phyloP scores from a whole-genome alignment of 1,140 invertebrate species.

The Lethrus apterus region DNA sequence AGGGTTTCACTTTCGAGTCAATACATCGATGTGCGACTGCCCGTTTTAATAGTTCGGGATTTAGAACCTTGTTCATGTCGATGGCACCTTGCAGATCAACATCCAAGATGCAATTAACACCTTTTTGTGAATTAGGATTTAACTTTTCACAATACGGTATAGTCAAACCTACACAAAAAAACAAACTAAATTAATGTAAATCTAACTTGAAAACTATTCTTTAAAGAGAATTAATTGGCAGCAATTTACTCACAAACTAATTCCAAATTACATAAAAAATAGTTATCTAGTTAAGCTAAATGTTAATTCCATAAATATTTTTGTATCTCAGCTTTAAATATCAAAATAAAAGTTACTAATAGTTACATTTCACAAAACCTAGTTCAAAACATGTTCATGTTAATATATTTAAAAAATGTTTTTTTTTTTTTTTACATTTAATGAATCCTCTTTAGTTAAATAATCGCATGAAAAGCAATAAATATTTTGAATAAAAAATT shows the following conservation, averaged over 20 bases:
- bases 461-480: constrained; percentile 34
- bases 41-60: constrained; percentile 49
- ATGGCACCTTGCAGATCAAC: constrained; percentile 51
- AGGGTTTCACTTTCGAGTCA: constrained; percentile 42
- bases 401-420: no score
- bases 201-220: background rate
- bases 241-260: no score
- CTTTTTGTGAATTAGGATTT: constrained; percentile 42
- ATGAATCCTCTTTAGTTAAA: no score
- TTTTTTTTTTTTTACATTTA: no score
- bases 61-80: constrained; percentile 51
- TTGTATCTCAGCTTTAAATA: no score
- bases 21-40: constrained; percentile 53
- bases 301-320: no score
- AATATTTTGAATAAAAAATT: constrained; percentile 35
- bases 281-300: no score
- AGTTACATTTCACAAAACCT: no score
- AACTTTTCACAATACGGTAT: constrained; percentile 49
- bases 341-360: no score
- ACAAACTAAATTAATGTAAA: background rate
- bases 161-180: constrained; percentile 42
- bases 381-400: no score
- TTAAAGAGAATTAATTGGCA: no score
- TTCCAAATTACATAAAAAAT: no score
- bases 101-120: constrained; percentile 53